Percentiles rank a stretch among this genome's conserved stretches.
Evolutionary conservation across 2,113 vertebrate species (phyloP).

Genomic region (Pteronura brasiliensis): DNA sequence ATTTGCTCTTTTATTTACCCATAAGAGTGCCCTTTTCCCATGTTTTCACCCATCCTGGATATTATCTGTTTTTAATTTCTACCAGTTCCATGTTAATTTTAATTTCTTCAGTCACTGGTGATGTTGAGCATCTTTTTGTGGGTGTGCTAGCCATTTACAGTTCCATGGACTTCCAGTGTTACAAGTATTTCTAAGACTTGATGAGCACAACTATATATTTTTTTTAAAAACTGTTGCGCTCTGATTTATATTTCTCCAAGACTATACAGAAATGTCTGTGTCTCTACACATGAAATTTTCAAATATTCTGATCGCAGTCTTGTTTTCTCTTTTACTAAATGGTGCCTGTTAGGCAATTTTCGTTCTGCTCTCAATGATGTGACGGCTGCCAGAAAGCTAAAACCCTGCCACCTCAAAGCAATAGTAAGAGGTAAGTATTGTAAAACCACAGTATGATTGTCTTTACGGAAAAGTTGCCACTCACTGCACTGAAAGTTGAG

Average conservation of each 20-base stretch:
- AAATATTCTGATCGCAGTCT: constrained; percentile 20
- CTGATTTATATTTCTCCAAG: constrained; percentile 17
- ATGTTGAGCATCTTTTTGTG: not conserved
- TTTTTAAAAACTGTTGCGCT: not conserved
- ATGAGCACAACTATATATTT: not conserved
- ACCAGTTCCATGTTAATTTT: not conserved
- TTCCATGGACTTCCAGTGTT: not conserved
- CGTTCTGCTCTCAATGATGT: constrained; percentile 93
- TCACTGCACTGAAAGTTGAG: not conserved
- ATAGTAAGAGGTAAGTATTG: constrained; percentile 89
- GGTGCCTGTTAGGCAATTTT: constrained; percentile 88
- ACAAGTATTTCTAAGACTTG: not conserved
- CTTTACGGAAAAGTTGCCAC: not conserved
- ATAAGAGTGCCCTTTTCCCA: not conserved
- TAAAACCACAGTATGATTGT: not conserved
- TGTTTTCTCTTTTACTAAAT: constrained; percentile 33
- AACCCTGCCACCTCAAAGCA: constrained; percentile 93
- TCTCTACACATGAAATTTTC: not conserved
- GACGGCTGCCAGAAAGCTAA: constrained; percentile 89
- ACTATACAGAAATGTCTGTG: not conserved
- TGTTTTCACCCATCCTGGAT: not conserved
- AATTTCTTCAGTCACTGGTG: not conserved
- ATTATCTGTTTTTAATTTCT: constrained; percentile 30
- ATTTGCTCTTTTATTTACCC: not conserved
- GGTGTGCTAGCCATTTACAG: not conserved